phyloP scores from a whole-genome alignment of 2,113 vertebrate genomes.

The Sturnus vulgaris region DNA sequence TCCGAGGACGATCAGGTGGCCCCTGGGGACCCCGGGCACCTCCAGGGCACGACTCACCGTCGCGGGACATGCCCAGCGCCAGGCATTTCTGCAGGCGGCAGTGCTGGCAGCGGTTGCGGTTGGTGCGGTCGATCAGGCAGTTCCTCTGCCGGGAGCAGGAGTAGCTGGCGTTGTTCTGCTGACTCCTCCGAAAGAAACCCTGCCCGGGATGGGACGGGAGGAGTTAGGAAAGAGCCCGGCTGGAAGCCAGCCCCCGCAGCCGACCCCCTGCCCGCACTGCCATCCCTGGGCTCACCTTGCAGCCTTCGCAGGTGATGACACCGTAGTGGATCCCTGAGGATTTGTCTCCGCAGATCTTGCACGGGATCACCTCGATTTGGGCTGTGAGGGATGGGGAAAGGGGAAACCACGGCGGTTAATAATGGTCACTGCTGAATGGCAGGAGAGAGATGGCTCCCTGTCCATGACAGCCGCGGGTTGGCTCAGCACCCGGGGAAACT shows the following conservation, averaged over 20 bases:
- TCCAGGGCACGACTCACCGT: conserved; percentile 74
- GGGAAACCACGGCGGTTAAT: accelerated
- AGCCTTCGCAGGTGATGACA: conserved; percentile 82
- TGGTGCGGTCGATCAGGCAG: conserved; percentile 90
- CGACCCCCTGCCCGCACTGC: accelerated
- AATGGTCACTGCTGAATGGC: accelerated
- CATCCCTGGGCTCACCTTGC: conserved; percentile 53
- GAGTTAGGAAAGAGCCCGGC: accelerated
- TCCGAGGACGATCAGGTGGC: accelerated
- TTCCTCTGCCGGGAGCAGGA: conserved; percentile 91
- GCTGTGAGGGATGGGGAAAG: conserved; percentile 49
- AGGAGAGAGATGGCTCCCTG: accelerated
- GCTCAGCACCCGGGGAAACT: background rate
- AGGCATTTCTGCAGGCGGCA: conserved; percentile 92
- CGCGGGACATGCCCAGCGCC: conserved; percentile 89
- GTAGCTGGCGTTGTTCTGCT: conserved; percentile 91
- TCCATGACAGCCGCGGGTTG: accelerated
- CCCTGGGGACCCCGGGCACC: background rate
- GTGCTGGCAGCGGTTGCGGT: conserved; percentile 93
- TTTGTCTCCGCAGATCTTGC: conserved; percentile 93
- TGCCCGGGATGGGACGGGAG: background rate
- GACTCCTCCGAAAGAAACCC: conserved; percentile 90
- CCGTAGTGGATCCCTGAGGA: conserved; percentile 93
- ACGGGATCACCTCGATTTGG: conserved; percentile 92
- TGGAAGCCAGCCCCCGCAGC: accelerated